Evolutionary conservation across 2,797 vertebrate genomes (phyloP).

Genomic region (Synaphobranchus kaupii): DNA sequence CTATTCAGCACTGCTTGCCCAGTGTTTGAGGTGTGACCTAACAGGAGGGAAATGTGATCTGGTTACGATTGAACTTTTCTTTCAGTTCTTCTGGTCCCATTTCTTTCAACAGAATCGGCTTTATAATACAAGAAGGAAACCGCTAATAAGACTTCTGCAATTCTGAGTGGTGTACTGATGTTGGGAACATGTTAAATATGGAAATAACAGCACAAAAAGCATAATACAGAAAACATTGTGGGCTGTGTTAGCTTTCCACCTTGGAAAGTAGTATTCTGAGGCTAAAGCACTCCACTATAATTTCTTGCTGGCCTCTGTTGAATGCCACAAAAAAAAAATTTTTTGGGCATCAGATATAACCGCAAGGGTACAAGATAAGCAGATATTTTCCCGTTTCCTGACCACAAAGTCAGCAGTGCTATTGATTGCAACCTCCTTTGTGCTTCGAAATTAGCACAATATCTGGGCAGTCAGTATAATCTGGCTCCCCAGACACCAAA

Average conservation of each 20-base stretch:
- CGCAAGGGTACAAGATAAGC: neutral
- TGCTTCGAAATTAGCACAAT: neutral
- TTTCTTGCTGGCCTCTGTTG: neutral
- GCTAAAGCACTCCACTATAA: neutral
- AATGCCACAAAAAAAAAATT: neutral
- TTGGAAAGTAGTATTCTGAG: neutral
- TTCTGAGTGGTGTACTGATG: neutral
- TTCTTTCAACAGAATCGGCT: neutral
- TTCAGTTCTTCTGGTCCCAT: too few relatives aligned
- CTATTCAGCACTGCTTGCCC: neutral
- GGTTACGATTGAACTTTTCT: neutral
- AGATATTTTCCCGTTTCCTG: neutral
- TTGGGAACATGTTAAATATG: neutral
- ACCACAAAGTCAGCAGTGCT: neutral
- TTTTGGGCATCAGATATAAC: neutral
- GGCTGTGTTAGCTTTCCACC: neutral
- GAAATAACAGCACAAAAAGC: neutral
- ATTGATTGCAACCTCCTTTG: neutral
- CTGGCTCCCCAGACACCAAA: too few relatives aligned
- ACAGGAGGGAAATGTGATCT: slow-evolving; percentile 11
- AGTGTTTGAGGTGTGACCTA: neutral
- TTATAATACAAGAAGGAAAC: neutral
- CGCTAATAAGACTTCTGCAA: neutral
- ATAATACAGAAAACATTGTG: neutral
- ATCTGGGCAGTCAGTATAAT: neutral